Conservation (phyloP, 2,888 invertebrate species). For the Penaeus monodon region DNA sequence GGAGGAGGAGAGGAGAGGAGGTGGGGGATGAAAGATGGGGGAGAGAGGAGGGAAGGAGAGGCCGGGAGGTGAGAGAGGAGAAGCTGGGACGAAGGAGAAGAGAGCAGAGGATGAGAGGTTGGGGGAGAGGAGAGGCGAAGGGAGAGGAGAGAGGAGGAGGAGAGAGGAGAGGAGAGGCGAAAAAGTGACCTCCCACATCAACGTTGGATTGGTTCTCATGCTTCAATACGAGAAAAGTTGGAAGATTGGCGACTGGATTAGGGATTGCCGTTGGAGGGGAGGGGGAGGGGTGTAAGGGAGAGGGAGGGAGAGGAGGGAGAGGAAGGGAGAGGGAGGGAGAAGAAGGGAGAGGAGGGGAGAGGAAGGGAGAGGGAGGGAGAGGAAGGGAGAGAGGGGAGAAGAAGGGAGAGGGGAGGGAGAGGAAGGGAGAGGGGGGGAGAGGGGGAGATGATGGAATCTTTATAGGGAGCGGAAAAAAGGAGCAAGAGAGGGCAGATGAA, state of each 20-base stretch:
- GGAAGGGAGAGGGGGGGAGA: background rate
- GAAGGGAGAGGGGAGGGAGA: background rate
- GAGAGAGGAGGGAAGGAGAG: background rate
- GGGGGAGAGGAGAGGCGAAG: background rate
- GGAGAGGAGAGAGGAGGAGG: background rate
- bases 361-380: background rate
- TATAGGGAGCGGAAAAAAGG: background rate
- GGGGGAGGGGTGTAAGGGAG: no score
- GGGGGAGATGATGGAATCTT: conserved; percentile 4
- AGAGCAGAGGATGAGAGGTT: no score
- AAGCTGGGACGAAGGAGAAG: background rate
- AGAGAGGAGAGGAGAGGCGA: no score
- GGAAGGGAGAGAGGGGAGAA: background rate
- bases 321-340: background rate
- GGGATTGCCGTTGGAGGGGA: no score
- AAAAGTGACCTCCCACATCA: no score
- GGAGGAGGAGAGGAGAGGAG: background rate
- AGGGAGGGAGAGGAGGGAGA: background rate
- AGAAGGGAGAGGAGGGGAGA: background rate
- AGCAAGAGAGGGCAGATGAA: background rate
- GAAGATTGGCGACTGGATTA: no score
- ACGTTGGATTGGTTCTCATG: no score
- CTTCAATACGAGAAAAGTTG: no score
- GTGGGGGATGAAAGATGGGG: background rate
- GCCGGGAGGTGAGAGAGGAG: background rate